Evolutionary conservation across 2,888 invertebrate species (phyloP).

Genomic region (Melipona beecheii): DNA sequence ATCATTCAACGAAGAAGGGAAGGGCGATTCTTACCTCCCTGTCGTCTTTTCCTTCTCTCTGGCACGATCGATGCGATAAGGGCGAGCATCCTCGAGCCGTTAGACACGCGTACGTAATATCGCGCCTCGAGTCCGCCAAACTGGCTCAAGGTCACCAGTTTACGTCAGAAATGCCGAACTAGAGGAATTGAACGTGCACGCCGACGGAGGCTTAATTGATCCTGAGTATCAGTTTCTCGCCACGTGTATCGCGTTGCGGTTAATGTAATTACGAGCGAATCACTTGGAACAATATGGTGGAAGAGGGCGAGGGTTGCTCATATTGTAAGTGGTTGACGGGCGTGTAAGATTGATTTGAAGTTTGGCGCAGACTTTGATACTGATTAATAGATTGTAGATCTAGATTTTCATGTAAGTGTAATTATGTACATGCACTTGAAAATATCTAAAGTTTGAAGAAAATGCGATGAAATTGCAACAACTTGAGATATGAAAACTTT

Average conservation of each 20-base stretch:
- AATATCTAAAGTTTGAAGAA: no score
- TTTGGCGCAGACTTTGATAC: no score
- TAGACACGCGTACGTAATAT: slow-evolving; percentile 41
- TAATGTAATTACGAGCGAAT: neutral
- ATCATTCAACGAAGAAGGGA: slow-evolving; percentile 28
- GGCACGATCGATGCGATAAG: slow-evolving; percentile 51
- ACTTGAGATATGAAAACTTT: no score
- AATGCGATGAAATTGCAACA: no score
- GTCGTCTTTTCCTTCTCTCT: neutral
- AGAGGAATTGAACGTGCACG: slow-evolving; percentile 61
- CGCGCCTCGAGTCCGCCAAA: slow-evolving; percentile 32
- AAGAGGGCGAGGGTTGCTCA: no score
- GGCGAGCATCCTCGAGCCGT: slow-evolving; percentile 33
- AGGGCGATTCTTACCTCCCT: slow-evolving; percentile 4
- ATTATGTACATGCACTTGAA: no score
- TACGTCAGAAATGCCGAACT: slow-evolving; percentile 59
- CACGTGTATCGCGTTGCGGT: neutral
- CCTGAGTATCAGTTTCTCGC: slow-evolving; percentile 39
- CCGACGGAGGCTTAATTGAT: slow-evolving; percentile 47
- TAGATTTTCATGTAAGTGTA: no score
- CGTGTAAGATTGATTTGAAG: neutral
- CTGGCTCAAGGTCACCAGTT: slow-evolving; percentile 63
- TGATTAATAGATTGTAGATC: no score
- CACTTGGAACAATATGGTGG: neutral
- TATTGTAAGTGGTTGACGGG: neutral